Percentiles rank a stretch among this genome's conserved stretches.
phyloP scores from a whole-genome alignment of 2,888 invertebrate species.

The Tetanocera ferruginea region DNA sequence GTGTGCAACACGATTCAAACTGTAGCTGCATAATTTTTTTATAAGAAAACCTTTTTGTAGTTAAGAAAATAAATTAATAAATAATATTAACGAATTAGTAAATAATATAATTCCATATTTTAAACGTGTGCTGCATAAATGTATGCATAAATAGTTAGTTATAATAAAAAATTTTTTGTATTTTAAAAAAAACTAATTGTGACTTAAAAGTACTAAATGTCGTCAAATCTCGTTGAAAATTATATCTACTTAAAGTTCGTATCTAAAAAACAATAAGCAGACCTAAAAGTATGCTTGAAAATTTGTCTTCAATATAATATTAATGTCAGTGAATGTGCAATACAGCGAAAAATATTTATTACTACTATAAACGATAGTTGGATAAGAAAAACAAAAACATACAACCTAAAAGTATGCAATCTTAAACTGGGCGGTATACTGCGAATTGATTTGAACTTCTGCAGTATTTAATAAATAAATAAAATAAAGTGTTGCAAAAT shows the following conservation, averaged over 20 bases:
- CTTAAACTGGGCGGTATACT: not conserved
- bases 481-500: not conserved
- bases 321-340: too few species aligned
- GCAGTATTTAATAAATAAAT: not conserved
- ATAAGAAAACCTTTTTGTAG: not conserved
- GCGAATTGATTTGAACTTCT: too few species aligned
- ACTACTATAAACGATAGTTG: not conserved
- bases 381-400: not conserved
- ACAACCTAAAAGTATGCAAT: not conserved
- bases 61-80: not conserved
- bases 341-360: not conserved
- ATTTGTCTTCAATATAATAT: not conserved
- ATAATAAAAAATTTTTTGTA: slow-evolving; percentile 5
- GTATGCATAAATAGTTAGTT: slow-evolving; percentile 9
- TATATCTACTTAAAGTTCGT: not conserved
- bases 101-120: not conserved
- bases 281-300: not conserved
- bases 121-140: slow-evolving; percentile 9
- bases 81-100: slow-evolving; percentile 1
- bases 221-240: too few species aligned
- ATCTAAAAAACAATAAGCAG: not conserved
- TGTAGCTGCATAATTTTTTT: slow-evolving; percentile 35
- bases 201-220: slow-evolving; percentile 12
- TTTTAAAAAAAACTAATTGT: slow-evolving; percentile 23
- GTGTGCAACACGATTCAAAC: slow-evolving; percentile 34